Evolutionary conservation across 1,140 invertebrate species (phyloP), one percentile per base, ranked within the genome.

Genomic region (Papilio aristodemus): DNA sequence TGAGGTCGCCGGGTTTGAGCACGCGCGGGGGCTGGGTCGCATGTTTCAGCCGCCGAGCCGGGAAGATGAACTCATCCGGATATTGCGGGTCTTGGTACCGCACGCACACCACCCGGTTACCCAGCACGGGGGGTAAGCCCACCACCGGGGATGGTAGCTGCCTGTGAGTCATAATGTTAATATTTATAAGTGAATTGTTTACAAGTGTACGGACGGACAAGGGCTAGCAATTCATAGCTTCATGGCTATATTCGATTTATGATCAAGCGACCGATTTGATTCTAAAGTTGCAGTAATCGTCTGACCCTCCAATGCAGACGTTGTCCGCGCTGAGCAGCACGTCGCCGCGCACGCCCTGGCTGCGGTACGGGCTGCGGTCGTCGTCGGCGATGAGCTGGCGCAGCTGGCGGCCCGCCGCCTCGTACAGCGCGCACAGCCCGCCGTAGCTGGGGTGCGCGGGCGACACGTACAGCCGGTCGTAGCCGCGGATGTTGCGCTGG

Each of bases 21-120:
- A 97, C 95, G 67, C 92, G 92, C 0, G 94, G 93, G 0, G 97
- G 97, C 60, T 95, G 93, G 27, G 93, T 93, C 17, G 94, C 95
- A 7, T 94, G 93, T 64, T 94, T 90, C 39, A 99, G 90, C 43
- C 94, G 92, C 39, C 90, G 93, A 11, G 98, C 96, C 17, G 95
- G 94, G 89, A 97, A 99, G 11, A 97, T 92, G 82, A 94, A 97
- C 73, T 94, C 94, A 1, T 92, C 92, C 0, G 93, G 89, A 92
- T 96, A 99, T 71, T 94, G 92, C 0, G 97, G 97, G 93, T 99
- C 97, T 67, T 94, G 86, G 85, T 93, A 99, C 46, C 94, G 91
- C 1, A 97, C 93, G 80, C 96, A 97, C 78, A 90, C 93, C 81
- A 93, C 93, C 9, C 79, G 79, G 86, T 95, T 95, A 27, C 91